A percentile compares a stretch with the other conserved stretches of the same genome.
phyloP scores from a whole-genome alignment of 2,113 vertebrate genomes.

The Xiphophorus hellerii region DNA sequence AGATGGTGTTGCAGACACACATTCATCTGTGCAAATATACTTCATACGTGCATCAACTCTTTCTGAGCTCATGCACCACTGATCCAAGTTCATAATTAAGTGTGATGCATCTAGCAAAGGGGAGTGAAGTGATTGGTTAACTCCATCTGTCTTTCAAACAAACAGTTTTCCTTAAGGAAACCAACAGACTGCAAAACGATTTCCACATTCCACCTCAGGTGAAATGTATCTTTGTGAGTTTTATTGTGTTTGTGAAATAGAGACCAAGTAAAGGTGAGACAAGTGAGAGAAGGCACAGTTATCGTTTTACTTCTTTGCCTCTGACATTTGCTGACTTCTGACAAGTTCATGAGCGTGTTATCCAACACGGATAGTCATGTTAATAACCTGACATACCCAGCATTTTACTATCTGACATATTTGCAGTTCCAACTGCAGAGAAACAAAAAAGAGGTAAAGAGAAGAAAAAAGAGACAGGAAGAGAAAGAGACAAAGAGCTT shows the following conservation, averaged over 20 bases:
- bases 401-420: slow-evolving; percentile 50
- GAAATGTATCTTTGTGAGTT: not conserved
- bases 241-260: slow-evolving; percentile 5
- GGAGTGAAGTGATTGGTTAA: slow-evolving; percentile 77
- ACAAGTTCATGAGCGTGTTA: slow-evolving; percentile 37
- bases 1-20: slow-evolving; percentile 39
- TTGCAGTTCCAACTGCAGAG: slow-evolving; percentile 37
- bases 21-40: slow-evolving; percentile 40
- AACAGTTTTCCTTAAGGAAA: slow-evolving; percentile 9
- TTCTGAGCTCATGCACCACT: slow-evolving; percentile 67
- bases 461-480: slow-evolving; percentile 9
- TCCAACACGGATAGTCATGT: not conserved
- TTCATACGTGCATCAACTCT: slow-evolving; percentile 45
- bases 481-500: slow-evolving; percentile 64
- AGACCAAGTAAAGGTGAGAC: not conserved
- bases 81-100: slow-evolving; percentile 77
- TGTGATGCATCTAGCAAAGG: slow-evolving; percentile 77
- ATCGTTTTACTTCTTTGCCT: slow-evolving; percentile 22
- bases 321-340: slow-evolving; percentile 39
- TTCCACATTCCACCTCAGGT: not conserved
- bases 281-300: slow-evolving; percentile 20
- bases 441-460: slow-evolving; percentile 18
- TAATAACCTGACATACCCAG: slow-evolving; percentile 45
- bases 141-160: slow-evolving; percentile 44
- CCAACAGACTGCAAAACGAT: slow-evolving; percentile 29